Evolutionary conservation across 2,797 vertebrate genomes (phyloP), one percentile per base, ranked within the genome.

Genomic region (Tadarida brasiliensis): DNA sequence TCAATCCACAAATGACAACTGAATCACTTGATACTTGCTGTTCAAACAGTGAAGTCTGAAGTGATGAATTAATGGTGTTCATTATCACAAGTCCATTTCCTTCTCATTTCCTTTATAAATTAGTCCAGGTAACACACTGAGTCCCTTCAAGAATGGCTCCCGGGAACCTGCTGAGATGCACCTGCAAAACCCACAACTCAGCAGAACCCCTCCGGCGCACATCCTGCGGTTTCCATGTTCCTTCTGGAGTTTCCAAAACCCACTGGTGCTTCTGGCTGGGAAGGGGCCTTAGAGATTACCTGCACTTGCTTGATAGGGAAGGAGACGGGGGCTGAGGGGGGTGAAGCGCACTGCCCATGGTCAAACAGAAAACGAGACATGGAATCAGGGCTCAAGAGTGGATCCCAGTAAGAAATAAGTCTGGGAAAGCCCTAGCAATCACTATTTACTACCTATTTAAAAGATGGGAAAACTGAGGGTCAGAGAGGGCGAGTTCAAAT

Each of bases 71-170:
- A 98, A 98, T 98, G 97, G 98, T 92, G 95, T 97, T 98, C 98
- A 98, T 98, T 98, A 98, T 97, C 98, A 98, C 35, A n/a, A 98
- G 98, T 98, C 98, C 98, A 98, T 98, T 98, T 98, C 97, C 97
- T 98, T 98, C 98, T 97, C 98, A 98, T 98, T 98, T 98, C 98
- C 97, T 98, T 97, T 98, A 98, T 98, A 98, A 98, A 98, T 98
- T 97, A 98, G 98, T 78, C 97, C 96, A 96, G 97, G 97, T 98
- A 98, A 93, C 98, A 98, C 0, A 96, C 98, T 98, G 98, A 44
- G 97, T 97, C 96, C 97, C 97, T 91, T 96, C 94, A 94, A 98
- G 97, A 98, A 97, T 57, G 71, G 95, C 96, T 97, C 94, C 91
- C 20, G 56, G 85, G 86, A 90, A 90, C 98, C 98, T 97, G 98